These are phyloP conservation scores for Drosophila ambigua DNA, from an alignment of 1,140 invertebrate genomes.

Conservation along the genomic window DNA sequence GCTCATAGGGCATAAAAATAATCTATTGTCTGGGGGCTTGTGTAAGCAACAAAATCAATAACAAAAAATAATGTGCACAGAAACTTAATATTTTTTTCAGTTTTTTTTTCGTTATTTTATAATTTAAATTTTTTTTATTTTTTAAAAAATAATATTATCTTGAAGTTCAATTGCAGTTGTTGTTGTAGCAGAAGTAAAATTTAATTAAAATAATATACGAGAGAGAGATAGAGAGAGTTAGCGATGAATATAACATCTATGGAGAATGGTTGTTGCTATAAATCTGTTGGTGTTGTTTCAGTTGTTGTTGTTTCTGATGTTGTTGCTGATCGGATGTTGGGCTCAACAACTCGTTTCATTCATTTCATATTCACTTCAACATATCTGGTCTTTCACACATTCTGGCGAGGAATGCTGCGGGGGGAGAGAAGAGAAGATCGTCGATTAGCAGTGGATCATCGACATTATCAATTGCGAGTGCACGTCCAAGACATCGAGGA, in stretches of 20 bases:
- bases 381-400: slow-evolving; percentile 87
- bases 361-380: slow-evolving; percentile 34
- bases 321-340: slow-evolving; percentile 65
- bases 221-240: slow-evolving; percentile 83
- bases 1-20: slow-evolving; percentile 45
- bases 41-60: slow-evolving; percentile 49
- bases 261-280: slow-evolving; percentile 84
- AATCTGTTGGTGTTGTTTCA: slow-evolving; percentile 60
- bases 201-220: slow-evolving; percentile 84
- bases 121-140: slow-evolving; percentile 83
- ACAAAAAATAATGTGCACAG: slow-evolving; percentile 67
- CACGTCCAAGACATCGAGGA: slow-evolving; percentile 7
- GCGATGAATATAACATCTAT: slow-evolving; percentile 84
- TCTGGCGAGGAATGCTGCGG: slow-evolving; percentile 88
- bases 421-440: slow-evolving; percentile 18
- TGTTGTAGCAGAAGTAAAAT: slow-evolving; percentile 82
- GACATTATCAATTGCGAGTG: neutral
- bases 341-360: slow-evolving; percentile 64
- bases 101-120: slow-evolving; percentile 79
- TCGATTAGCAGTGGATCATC: slow-evolving; percentile 6
- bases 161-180: slow-evolving; percentile 83
- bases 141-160: slow-evolving; percentile 83
- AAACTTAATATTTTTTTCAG: slow-evolving; percentile 61
- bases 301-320: slow-evolving; percentile 59
- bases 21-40: slow-evolving; percentile 38